phyloP scores from a whole-genome alignment of 1,140 invertebrate genomes.

The Phymastichus coffea region DNA sequence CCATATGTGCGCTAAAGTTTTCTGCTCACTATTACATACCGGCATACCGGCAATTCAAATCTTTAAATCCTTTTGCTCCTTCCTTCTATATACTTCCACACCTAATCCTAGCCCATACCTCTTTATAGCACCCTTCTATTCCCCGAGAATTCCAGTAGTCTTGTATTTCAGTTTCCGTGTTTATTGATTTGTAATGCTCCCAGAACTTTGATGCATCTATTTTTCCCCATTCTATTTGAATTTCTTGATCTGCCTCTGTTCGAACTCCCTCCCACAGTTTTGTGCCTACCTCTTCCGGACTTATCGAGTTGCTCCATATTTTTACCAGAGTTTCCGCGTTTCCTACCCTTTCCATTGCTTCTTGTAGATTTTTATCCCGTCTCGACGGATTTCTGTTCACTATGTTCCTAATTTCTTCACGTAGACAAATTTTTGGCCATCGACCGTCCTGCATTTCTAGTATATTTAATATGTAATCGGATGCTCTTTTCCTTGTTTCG shows the following conservation, averaged over 20 bases:
- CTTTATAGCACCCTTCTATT: neutral
- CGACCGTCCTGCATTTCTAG: neutral
- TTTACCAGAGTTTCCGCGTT: too few species aligned
- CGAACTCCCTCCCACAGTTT: too few species aligned
- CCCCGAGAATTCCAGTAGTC: conserved; percentile 9
- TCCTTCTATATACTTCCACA: conserved; percentile 24
- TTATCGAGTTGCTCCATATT: too few species aligned
- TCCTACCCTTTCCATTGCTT: conserved; percentile 1
- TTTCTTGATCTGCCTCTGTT: too few species aligned
- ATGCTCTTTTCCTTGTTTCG: neutral
- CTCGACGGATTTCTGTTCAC: conserved; percentile 1
- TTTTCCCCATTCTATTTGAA: too few species aligned
- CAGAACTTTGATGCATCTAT: neutral
- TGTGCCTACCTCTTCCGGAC: too few species aligned
- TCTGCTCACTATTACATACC: neutral
- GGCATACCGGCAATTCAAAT: neutral
- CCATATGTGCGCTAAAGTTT: neutral
- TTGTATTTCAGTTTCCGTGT: neutral
- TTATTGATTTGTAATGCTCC: neutral
- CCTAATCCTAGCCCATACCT: conserved; percentile 23
- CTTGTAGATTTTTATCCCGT: neutral
- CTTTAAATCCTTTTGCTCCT: conserved; percentile 11
- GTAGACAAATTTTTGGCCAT: neutral
- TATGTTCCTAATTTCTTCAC: neutral
- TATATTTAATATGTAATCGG: neutral